Base-by-base conservation (phyloP, 2,113 vertebrate species). In the Oryzias celebensis region DNA sequence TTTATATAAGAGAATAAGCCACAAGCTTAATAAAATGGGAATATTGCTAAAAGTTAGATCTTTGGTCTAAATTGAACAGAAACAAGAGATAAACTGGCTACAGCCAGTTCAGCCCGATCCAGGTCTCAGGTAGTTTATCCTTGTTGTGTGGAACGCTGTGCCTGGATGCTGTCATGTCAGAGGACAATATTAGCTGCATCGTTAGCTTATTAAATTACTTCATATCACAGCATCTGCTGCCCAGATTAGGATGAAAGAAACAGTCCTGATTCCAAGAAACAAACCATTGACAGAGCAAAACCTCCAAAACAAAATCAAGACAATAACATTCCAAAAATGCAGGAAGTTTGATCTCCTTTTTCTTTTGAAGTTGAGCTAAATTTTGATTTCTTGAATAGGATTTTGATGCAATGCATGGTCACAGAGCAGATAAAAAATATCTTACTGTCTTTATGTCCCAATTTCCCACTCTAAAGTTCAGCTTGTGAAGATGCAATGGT, bases 111-210 rank as follows among this genome's bases (percentile, higher is more conserved):
- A 24, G 5, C 51, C 51, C 26, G 23, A 14, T 28, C 51, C 51
- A 28, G 52, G 26, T 8, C 28, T 18, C 17, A 4, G 12, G 28
- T 18, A 31, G 52, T 54, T 54, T 31, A 18, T 36, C 52, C 4
- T n/a, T 12, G 26, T 28, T 28, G 36, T 12, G 10, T 28, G 3
- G 26, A 28, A 28, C 24, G n/a, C 52, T 17, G 26, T 12, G 28
- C 28, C 14, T 20, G 31, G 17, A 20, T 7, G 18, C 10, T 10
- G 10, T 36, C 36, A 36, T 36, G 12, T 36, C 36, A 43, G 4
- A 48, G 22, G 28, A 36, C 59, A 65, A 51, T 36, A 49, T 56
- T 52, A 52, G 56, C 46, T n/a, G 22, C 41, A 44, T 46, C 28
- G 42, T 45, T 42, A 41, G 22, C 51, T 65, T 47, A 28, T 49